These are phyloP conservation scores for Chrysolina haemoptera DNA, from an alignment of 2,888 invertebrate genomes.

Conservation along the genomic window DNA sequence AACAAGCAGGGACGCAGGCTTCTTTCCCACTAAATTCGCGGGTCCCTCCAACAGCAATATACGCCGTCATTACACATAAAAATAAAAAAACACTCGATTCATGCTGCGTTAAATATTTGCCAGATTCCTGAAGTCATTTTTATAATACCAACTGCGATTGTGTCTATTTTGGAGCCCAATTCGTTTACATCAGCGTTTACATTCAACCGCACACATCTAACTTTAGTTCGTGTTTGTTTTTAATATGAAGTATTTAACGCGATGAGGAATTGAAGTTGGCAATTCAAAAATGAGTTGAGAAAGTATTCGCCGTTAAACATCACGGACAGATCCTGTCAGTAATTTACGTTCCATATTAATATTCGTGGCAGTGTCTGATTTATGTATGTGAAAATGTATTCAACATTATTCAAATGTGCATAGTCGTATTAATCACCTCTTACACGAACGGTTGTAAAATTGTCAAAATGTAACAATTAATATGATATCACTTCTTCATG, in stretches of 20 bases:
- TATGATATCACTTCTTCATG: too few species aligned
- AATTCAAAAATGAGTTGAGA: slow-evolving; percentile 2
- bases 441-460: not conserved
- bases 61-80: not conserved
- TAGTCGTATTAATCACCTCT: not conserved
- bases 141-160: slow-evolving; percentile 52
- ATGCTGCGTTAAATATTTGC: slow-evolving; percentile 43
- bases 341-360: not conserved
- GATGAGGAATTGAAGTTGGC: slow-evolving; percentile 24
- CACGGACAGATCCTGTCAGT: not conserved
- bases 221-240: slow-evolving; percentile 53
- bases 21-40: too few species aligned
- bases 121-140: slow-evolving; percentile 47
- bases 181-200: slow-evolving; percentile 45
- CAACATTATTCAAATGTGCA: slow-evolving; percentile 1
- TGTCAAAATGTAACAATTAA: too few species aligned
- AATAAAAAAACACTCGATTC: not conserved
- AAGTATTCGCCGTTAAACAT: not conserved
- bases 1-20: too few species aligned
- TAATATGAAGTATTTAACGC: slow-evolving; percentile 28
- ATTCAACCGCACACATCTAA: slow-evolving; percentile 52
- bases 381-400: not conserved
- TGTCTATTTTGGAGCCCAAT: slow-evolving; percentile 53
- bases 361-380: slow-evolving; percentile 5
- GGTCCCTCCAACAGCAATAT: too few species aligned